Percentiles rank a stretch among this genome's conserved stretches.
Conservation (phyloP, 2,797 vertebrate species). For the Calcarius lapponicus region DNA sequence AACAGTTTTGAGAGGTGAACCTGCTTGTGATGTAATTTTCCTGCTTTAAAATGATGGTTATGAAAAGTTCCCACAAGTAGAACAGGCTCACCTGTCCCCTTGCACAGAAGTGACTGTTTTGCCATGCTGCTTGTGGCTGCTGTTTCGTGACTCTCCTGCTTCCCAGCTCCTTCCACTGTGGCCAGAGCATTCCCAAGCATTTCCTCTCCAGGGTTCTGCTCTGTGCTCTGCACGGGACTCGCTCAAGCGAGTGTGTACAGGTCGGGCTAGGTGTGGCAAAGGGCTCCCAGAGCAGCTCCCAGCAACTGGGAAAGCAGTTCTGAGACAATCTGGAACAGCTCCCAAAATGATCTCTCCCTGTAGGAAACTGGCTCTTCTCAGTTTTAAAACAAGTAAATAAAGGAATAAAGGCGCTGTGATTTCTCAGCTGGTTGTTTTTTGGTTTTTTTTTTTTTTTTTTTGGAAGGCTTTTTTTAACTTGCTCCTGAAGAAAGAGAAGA, state of each 20-base stretch:
- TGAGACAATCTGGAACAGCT: conserved; percentile 9
- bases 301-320: background rate
- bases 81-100: background rate
- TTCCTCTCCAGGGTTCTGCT: background rate
- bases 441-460: background rate
- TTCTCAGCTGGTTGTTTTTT: background rate
- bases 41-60: background rate
- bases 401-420: background rate
- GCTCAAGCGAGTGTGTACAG: background rate
- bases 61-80: background rate
- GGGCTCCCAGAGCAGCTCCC: background rate
- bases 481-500: background rate
- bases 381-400: conserved; percentile 10
- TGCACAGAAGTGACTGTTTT: background rate
- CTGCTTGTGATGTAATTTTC: background rate
- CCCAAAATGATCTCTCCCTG: background rate
- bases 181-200: background rate
- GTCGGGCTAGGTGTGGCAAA: conserved; percentile 28
- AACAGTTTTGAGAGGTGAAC: background rate
- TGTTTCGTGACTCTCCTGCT: background rate
- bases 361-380: background rate
- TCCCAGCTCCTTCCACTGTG: background rate
- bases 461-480: background rate
- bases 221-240: background rate
- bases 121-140: background rate